phyloP scores from a whole-genome alignment of 2,888 invertebrate genomes.

The Xestia rhomboidea region DNA sequence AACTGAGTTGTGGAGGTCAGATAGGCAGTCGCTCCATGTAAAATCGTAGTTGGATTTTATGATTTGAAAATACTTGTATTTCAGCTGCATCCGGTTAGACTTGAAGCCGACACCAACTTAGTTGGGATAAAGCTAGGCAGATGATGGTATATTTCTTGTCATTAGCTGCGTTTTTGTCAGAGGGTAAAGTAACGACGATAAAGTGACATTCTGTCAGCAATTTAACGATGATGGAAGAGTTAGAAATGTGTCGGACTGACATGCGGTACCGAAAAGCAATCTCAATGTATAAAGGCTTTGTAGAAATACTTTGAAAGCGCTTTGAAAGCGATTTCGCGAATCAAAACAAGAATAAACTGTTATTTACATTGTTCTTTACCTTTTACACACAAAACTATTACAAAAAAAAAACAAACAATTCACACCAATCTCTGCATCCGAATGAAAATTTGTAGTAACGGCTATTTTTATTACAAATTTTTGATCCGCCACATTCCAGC shows the following conservation, averaged over 20 bases:
- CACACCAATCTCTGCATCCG: conserved; percentile 7
- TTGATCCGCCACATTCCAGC: conserved; percentile 17
- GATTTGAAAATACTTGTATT: too few species aligned
- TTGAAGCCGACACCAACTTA: too few species aligned
- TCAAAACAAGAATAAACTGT: neutral
- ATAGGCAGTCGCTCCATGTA: too few species aligned
- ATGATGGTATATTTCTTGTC: too few species aligned
- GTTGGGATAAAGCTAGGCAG: too few species aligned
- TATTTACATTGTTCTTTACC: neutral
- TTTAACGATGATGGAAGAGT: neutral
- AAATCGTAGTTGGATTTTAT: too few species aligned
- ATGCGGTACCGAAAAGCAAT: neutral
- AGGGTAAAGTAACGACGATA: too few species aligned
- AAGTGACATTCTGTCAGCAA: neutral
- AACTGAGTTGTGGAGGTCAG: too few species aligned
- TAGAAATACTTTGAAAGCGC: neutral
- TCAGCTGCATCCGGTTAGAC: too few species aligned
- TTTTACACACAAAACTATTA: neutral
- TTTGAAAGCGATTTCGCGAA: neutral
- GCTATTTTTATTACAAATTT: conserved; percentile 38
- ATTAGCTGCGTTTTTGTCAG: too few species aligned
- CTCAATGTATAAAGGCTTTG: neutral
- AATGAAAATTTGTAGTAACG: conserved; percentile 39
- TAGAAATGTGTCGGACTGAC: neutral
- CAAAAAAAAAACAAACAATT: neutral